Percentiles rank a stretch among this genome's conserved stretches.
phyloP scores from a whole-genome alignment of 2,113 vertebrate species.

The Strigops habroptila region DNA sequence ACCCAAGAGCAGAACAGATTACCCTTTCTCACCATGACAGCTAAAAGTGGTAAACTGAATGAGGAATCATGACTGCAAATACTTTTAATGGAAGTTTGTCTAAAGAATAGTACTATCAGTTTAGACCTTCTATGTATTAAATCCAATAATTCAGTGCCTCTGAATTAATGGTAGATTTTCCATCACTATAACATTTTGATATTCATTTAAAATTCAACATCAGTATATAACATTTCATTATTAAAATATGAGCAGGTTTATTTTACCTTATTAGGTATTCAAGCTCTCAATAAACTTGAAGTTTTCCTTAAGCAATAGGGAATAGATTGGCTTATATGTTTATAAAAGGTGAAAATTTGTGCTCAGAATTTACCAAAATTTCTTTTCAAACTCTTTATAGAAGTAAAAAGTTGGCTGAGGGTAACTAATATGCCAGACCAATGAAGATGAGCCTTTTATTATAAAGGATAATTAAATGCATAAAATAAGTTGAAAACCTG shows the following conservation, averaged over 20 bases:
- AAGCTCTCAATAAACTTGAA: neutral
- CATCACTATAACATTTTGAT: neutral
- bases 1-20: neutral
- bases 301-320: neutral
- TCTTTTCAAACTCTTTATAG: neutral
- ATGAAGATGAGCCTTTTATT: neutral
- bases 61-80: neutral
- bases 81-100: neutral
- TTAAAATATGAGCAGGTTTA: neutral
- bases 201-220: neutral
- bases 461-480: neutral
- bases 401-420: neutral
- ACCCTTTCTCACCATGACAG: neutral
- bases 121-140: neutral
- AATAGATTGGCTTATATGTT: neutral
- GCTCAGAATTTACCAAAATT: neutral
- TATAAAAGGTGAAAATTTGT: neutral
- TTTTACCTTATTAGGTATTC: neutral
- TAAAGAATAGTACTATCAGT: neutral
- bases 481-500: neutral
- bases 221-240: neutral
- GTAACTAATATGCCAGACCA: neutral
- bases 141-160: neutral
- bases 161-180: neutral
- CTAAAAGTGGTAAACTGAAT: neutral